A percentile compares a stretch with the other conserved stretches of the same genome.
These are phyloP conservation scores for Morpho achilles DNA, from an alignment of 2,888 invertebrate genomes.

Conservation along the genomic window DNA sequence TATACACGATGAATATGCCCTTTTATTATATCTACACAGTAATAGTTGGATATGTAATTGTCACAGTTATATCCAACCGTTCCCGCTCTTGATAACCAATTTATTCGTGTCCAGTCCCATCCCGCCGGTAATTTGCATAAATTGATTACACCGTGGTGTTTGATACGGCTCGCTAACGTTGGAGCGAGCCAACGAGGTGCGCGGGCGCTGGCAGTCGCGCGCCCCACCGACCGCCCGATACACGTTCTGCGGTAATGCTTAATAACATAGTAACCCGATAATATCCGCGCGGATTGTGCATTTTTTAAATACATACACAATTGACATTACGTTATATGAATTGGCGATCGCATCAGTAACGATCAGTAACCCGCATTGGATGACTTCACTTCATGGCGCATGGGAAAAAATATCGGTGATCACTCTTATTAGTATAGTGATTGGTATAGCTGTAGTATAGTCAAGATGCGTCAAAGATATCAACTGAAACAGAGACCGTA, in stretches of 20 bases:
- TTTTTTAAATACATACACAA: slow-evolving; percentile 17
- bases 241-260: slow-evolving; percentile 66
- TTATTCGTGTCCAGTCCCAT: slow-evolving; percentile 46
- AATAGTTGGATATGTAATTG: too few relatives aligned
- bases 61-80: slow-evolving; percentile 15
- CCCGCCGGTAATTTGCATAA: slow-evolving; percentile 73
- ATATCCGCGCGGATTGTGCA: slow-evolving; percentile 36
- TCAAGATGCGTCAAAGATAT: slow-evolving; percentile 70
- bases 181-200: slow-evolving; percentile 36
- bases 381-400: slow-evolving; percentile 15
- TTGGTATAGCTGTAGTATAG: slow-evolving; percentile 15
- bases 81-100: slow-evolving; percentile 34
- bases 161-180: slow-evolving; percentile 28
- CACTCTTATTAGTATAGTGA: slow-evolving; percentile 17
- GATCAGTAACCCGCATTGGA: slow-evolving; percentile 5
- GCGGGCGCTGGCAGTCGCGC: slow-evolving; percentile 65
- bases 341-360: slow-evolving; percentile 9
- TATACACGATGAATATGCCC: too few relatives aligned
- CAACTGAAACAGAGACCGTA: slow-evolving; percentile 74
- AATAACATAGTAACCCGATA: slow-evolving; percentile 66
- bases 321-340: slow-evolving; percentile 6
- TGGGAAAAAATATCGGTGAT: slow-evolving; percentile 21
- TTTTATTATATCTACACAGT: too few relatives aligned
- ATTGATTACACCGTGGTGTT: slow-evolving; percentile 60
- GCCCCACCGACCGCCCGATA: slow-evolving; percentile 71